Percentiles rank a stretch among this genome's conserved stretches.
Conservation (phyloP, 1,140 invertebrate genomes). For the Sycobia sp. region DNA sequence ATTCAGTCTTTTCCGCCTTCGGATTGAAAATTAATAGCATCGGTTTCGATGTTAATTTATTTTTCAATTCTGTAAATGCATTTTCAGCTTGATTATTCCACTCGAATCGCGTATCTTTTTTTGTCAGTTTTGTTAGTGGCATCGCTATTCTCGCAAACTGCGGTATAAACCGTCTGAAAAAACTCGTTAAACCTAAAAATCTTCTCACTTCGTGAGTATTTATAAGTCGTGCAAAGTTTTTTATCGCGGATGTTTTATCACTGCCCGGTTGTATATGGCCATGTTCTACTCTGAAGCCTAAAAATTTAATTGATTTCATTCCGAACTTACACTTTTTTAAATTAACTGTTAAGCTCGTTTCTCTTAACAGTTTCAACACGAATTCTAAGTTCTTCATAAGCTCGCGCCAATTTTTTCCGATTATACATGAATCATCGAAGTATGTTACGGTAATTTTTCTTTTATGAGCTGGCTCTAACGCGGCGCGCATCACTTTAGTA, state of each 20-base stretch:
- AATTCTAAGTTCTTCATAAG: conserved; percentile 34
- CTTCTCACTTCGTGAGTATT: conserved; percentile 49
- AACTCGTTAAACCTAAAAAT: conserved; percentile 59
- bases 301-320: not conserved
- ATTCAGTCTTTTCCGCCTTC: too few relatives aligned
- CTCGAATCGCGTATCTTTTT: not conserved
- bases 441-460: not conserved
- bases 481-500: conserved; percentile 23
- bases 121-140: conserved; percentile 36
- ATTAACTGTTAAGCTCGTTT: conserved; percentile 36
- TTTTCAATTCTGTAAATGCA: not conserved
- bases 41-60: not conserved
- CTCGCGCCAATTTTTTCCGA: conserved; percentile 32
- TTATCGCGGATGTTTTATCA: conserved; percentile 50
- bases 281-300: not conserved
- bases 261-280: conserved; percentile 47
- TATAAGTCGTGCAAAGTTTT: conserved; percentile 44
- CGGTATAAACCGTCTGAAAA: conserved; percentile 53
- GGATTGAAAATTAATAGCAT: too few relatives aligned
- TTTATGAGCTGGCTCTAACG: not conserved
- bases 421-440: conserved; percentile 44
- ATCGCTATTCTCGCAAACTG: conserved; percentile 43
- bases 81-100: not conserved
- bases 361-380: conserved; percentile 38
- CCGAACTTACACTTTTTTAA: conserved; percentile 8